These are phyloP conservation scores for Andricus quercusramuli DNA, from an alignment of 2,888 invertebrate species.

Conservation along the genomic window DNA sequence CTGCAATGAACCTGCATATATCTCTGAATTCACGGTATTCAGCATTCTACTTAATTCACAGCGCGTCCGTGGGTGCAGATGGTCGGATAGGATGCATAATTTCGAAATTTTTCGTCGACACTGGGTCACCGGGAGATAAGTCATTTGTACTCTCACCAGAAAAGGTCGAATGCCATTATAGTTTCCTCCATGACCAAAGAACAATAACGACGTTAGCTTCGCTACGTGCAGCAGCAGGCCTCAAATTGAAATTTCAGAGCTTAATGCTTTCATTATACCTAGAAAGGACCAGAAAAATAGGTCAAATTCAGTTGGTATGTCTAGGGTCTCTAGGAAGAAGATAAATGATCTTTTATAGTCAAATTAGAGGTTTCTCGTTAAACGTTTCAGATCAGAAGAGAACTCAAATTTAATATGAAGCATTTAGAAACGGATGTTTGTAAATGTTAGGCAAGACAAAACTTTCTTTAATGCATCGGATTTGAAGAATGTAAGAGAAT, in stretches of 20 bases:
- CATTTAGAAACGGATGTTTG: too few species aligned
- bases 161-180: conserved; percentile 45
- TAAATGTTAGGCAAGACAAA: background rate
- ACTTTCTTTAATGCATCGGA: background rate
- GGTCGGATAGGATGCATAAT: conserved; percentile 29
- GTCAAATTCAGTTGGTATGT: background rate
- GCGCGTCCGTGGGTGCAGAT: conserved; percentile 6
- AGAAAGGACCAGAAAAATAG: background rate
- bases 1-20: background rate
- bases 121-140: conserved; percentile 43
- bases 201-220: conserved; percentile 55
- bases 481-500: background rate
- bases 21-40: conserved; percentile 11
- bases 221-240: conserved; percentile 47
- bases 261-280: conserved; percentile 39
- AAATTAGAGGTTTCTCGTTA: too few species aligned
- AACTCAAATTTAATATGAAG: too few species aligned
- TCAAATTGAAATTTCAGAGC: conserved; percentile 42
- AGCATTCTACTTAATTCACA: conserved; percentile 18
- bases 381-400: too few species aligned
- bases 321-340: background rate
- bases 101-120: conserved; percentile 41
- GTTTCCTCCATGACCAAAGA: conserved; percentile 49
- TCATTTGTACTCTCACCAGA: conserved; percentile 44
- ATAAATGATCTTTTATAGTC: background rate